Conservation (phyloP, 2,888 invertebrate species). For the Caenorhabditis sp. region DNA sequence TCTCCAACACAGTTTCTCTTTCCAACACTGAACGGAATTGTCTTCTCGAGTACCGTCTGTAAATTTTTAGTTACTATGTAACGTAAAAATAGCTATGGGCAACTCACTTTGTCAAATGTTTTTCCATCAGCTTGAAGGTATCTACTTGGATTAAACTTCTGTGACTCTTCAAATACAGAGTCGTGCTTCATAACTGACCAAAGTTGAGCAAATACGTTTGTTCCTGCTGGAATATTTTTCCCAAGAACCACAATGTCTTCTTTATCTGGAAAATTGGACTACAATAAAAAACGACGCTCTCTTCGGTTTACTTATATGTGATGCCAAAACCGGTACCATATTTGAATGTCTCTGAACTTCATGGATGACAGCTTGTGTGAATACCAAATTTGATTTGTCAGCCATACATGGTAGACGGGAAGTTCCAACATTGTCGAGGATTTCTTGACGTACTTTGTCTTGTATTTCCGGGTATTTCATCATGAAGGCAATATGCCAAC, state of each 20-base stretch:
- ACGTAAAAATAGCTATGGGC: not conserved
- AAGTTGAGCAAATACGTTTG: constrained; percentile 57
- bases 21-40: constrained; percentile 69
- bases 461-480: constrained; percentile 50
- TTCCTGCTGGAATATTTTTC: constrained; percentile 50
- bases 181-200: constrained; percentile 63
- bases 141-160: constrained; percentile 69
- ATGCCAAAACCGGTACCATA: constrained; percentile 62
- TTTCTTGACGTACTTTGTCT: constrained; percentile 65
- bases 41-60: constrained; percentile 65
- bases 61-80: not conserved
- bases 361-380: constrained; percentile 59
- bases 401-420: constrained; percentile 62
- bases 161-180: constrained; percentile 52
- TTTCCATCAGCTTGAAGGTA: constrained; percentile 66
- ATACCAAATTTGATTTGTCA: constrained; percentile 63
- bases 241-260: constrained; percentile 39
- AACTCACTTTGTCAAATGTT: constrained; percentile 57
- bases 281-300: too few species aligned
- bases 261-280: too few species aligned
- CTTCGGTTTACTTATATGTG: constrained; percentile 13
- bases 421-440: constrained; percentile 60
- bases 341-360: constrained; percentile 68
- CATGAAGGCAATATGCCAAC: constrained; percentile 68
- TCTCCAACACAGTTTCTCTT: constrained; percentile 71